Evolutionary conservation across 1,140 invertebrate genomes (phyloP), one percentile per base, ranked within the genome.

Genomic region (Bombus vancouverensis): DNA sequence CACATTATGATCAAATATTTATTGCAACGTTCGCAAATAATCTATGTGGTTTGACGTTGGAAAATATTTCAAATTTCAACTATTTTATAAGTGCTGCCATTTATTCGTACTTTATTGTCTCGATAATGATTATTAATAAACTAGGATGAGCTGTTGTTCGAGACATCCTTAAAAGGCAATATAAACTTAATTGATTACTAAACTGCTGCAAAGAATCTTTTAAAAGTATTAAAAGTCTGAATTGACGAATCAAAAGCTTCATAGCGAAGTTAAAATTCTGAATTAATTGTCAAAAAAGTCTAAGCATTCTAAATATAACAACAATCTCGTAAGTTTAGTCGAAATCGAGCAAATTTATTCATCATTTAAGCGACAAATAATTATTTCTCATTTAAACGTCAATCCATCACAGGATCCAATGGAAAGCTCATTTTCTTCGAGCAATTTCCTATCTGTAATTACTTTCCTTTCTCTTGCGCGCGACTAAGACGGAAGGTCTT

Each of bases 401-500:
- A 47, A 71, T 78, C 66, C 37, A 84, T 78, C 65, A 84, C 28
- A 25, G 53, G 6, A 57, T 10, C 65, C 44, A 70, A 83, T 83
- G 66, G n/a, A 57, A 71, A 59, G n/a, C 22, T 53, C 74, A 78
- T 78, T 78, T 77, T 70, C 73, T 25, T 71, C 47, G 34, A 44
- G 75, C 82, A 84, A 84, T 84, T 83, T 83, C 74, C 74, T 70
- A 71, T 78, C 75, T 77, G 75, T 78, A 84, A 84, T 84, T 84
- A 84, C 82, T 78, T 84, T 78, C n/a, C 47, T 57, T 78, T 34
- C 34, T 39, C 62, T 66, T 62, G 28, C 13, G 66, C 32, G 15
- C 32, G 78, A 66, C 66, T 37, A 71, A 44, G 53, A 18, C 57
- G 53, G 15, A 65, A 42, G 57, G 57, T 53, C 44, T 39, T 62